phyloP scores from a whole-genome alignment of 2,113 vertebrate species.

The Sebastes fasciatus region DNA sequence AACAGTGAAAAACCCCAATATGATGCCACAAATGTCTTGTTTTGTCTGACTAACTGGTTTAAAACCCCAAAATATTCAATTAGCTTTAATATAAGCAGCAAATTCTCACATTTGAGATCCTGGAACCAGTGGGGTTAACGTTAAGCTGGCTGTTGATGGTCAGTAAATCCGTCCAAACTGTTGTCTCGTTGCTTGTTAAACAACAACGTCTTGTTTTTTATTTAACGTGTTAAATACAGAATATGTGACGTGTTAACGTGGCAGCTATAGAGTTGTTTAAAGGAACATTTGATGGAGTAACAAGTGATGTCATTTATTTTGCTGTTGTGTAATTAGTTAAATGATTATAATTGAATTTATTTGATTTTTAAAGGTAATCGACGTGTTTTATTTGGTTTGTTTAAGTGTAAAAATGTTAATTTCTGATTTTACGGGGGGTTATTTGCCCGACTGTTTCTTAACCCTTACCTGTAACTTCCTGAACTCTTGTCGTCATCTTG shows the following conservation, averaged over 20 bases:
- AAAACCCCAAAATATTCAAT: too few species aligned
- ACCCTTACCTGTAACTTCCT: not conserved
- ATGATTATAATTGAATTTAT: not conserved
- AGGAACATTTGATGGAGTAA: too few species aligned
- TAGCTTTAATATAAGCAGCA: too few species aligned
- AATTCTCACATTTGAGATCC: too few species aligned
- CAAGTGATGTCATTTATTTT: not conserved
- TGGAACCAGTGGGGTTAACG: too few species aligned
- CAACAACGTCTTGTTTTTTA: too few species aligned
- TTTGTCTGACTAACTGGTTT: not conserved
- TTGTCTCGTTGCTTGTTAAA: too few species aligned
- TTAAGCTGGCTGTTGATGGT: too few species aligned
- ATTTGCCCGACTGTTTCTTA: not conserved
- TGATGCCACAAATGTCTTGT: not conserved
- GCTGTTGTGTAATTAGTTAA: not conserved
- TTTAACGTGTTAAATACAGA: too few species aligned
- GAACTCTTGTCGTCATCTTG: not conserved
- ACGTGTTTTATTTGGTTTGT: not conserved
- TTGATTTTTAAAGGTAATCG: not conserved
- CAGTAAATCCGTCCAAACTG: too few species aligned
- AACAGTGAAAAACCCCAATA: not conserved
- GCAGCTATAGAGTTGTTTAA: too few species aligned
- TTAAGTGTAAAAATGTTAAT: not conserved
- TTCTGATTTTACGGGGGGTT: not conserved
- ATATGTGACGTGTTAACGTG: too few species aligned